Evolutionary conservation across 2,888 invertebrate genomes (phyloP).

Genomic region (Anthoptus insignis): DNA sequence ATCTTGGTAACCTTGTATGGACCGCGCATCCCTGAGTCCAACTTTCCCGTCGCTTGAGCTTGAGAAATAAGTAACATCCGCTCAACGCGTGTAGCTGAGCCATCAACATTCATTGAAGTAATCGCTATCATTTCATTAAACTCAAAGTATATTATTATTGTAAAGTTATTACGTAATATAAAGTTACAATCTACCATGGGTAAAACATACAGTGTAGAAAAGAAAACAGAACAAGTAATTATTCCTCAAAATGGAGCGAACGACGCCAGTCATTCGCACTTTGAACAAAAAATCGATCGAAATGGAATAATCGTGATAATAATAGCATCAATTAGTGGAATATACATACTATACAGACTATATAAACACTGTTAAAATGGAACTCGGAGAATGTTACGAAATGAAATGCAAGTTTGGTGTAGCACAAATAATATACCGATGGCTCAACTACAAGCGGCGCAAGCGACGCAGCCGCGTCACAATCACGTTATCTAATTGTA

Average conservation of each 20-base stretch:
- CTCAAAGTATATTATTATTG: no score
- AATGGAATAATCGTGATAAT: background rate
- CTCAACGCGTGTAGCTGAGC: no score
- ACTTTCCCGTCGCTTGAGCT: no score
- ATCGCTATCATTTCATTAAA: no score
- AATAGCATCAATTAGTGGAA: background rate
- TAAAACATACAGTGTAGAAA: background rate
- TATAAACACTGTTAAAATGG: background rate
- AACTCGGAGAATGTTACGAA: background rate
- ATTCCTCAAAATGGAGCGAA: background rate
- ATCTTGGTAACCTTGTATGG: no score
- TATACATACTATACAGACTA: background rate
- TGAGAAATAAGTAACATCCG: no score
- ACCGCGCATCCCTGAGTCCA: no score
- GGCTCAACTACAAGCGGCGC: constrained; percentile 2
- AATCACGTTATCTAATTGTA: background rate
- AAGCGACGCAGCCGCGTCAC: constrained; percentile 1
- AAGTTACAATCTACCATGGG: no score
- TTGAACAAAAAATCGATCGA: background rate
- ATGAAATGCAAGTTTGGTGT: constrained; percentile 2
- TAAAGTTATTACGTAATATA: no score
- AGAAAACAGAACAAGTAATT: background rate
- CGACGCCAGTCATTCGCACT: background rate
- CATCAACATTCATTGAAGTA: no score
- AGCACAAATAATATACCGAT: background rate